Percentiles rank a stretch among this genome's conserved stretches.
Conservation (phyloP, 2,797 vertebrate genomes). For the Semotilus atromaculatus region DNA sequence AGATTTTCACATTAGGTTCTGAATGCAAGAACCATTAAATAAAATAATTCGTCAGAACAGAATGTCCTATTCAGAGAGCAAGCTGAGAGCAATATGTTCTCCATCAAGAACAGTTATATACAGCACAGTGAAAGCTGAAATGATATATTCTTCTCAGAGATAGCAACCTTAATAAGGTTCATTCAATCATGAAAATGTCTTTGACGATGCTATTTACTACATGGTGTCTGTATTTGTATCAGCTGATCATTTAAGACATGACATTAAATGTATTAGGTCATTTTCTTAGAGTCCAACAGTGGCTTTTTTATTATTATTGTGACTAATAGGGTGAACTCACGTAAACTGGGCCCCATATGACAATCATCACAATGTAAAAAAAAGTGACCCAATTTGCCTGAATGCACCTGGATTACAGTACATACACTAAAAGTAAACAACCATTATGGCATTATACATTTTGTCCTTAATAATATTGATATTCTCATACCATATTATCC, state of each 20-base stretch:
- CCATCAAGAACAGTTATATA: not conserved
- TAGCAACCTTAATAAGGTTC: not conserved
- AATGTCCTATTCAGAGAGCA: not conserved
- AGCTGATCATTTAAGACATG: not conserved
- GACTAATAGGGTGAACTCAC: not conserved
- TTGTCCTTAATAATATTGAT: not conserved
- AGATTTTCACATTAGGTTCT: constrained; percentile 6
- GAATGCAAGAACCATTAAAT: not conserved
- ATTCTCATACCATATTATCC: not conserved
- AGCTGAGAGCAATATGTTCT: not conserved
- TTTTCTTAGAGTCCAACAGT: not conserved
- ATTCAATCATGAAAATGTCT: not conserved
- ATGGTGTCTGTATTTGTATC: not conserved
- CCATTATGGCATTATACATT: not conserved
- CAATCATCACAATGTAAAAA: not conserved
- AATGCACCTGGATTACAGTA: not conserved
- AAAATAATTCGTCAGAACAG: not conserved
- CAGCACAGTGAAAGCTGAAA: not conserved
- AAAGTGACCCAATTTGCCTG: not conserved
- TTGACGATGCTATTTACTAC: not conserved
- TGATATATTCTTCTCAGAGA: not conserved
- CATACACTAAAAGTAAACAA: not conserved
- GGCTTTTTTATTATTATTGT: not conserved
- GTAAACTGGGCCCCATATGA: not conserved
- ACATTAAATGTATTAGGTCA: not conserved